Conservation (phyloP, 2,888 invertebrate species). For the Urechis unicinctus region DNA sequence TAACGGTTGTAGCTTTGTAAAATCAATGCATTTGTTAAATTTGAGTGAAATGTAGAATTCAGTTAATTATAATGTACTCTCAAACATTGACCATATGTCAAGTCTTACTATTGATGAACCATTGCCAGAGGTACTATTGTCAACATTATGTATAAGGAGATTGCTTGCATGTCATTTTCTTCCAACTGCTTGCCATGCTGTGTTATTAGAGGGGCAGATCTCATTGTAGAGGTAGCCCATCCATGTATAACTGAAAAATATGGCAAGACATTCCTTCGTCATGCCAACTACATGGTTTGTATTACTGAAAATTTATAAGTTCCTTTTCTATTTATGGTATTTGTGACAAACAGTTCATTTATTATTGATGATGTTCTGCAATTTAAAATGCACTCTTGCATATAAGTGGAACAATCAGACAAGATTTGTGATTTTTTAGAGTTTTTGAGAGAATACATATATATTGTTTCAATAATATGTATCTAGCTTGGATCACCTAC, state of each 20-base stretch:
- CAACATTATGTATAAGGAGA: no score
- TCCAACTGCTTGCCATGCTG: neutral
- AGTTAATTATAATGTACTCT: no score
- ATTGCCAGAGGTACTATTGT: no score
- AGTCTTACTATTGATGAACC: no score
- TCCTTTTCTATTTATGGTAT: no score
- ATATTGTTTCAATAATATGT: neutral
- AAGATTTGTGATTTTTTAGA: neutral
- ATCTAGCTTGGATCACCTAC: constrained; percentile 56
- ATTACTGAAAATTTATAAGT: no score
- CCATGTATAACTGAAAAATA: constrained; percentile 52
- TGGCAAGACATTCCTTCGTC: constrained; percentile 50
- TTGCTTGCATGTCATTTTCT: no score
- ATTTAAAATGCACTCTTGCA: no score
- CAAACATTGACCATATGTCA: neutral
- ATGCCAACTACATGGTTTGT: constrained; percentile 53
- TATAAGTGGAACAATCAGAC: neutral
- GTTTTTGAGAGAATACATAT: no score
- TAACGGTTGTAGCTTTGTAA: no score
- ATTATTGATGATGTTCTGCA: no score
- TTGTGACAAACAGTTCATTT: no score
- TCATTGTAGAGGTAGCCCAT: constrained; percentile 57
- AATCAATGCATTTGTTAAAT: neutral
- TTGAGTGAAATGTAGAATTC: neutral
- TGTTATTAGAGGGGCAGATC: constrained; percentile 38